Evolutionary conservation across 1,140 invertebrate genomes (phyloP), one percentile per base, ranked within the genome.

Genomic region (Platyscapa corneri): DNA sequence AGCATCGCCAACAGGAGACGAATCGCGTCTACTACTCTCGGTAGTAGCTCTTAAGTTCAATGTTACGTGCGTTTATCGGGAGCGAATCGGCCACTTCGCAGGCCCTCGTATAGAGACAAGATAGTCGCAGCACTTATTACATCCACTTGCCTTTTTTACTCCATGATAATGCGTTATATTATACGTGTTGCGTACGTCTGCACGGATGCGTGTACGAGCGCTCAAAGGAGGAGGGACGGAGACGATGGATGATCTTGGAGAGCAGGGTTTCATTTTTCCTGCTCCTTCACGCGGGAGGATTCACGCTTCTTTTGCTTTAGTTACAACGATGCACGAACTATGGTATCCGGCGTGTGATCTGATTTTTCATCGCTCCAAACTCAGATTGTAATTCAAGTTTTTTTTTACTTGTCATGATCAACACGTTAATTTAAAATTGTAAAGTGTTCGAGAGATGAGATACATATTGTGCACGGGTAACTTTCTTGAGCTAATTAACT

Each of bases 271-370:
- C 74, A 42, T 49, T 83, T 83, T 83, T 74, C 70, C 49, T 70
- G 30, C 67, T 32, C 37, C 81, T 37, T n/a, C 37, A 3, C 49
- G 49, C 37, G 56, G 64, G 74, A 83, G 82, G 82, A 83, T 77
- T 83, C 60, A 83, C 82, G 82, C 72, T 77, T 76, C 70, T 79
- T 70, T 83, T 83, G 34, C 75, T 79, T 74, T 34, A 34, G 67
- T 56, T 74, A n/a, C 67, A 20, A 76, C 49, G 30, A 80, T 72
- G 83, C 42, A 72, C 53, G 34, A 14, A 75, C 70, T 32, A 81
- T 32, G 78, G 87, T 86, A 80, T 89, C 86, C 86, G 82, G 82
- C 70, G 18, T 67, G 16, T 77, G n/a, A 83, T 76, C 82, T 83
- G 74, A 83, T 77, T 77, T 83, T 83, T 76, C 32, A 80, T 80